Base-by-base conservation (phyloP, 2,797 vertebrate species). In the Rhincodon typus region DNA sequence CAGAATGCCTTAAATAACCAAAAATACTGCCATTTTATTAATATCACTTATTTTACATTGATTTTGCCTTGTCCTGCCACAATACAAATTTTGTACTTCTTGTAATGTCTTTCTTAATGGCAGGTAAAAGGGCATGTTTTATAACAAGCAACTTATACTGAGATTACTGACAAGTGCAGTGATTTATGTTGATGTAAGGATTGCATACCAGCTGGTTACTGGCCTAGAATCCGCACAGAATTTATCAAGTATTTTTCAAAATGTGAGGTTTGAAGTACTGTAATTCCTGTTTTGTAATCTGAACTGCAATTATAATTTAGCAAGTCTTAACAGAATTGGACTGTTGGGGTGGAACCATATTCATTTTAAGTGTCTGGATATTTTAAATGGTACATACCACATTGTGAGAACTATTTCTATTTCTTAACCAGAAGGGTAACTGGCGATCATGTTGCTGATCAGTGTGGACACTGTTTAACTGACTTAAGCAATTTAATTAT, bases 131-230 rank as follows among this genome's bases (percentile, higher is more conserved):
- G 96, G 96, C 30, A 38, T 15, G 3, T 21, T 17, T 96, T 79
- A 88, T 8, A 50, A 94, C 30, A 30, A 74, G 70, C 72, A 77
- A 53, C 94, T 95, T 93, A 57, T 74, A 95, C n/a, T 74, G 94
- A 27, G 70, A 72, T 77, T 77, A 77, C 66, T 69, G 19, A 77
- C 13, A n/a, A 53, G 69, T 77, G 94, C 94, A 77, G 77, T 95
- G 94, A 95, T 95, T 77, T 77, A 27, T 95, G 72, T 94, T 10
- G 42, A 50, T 72, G 70, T 95, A 95, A 70, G 94, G 96, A 97
- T 97, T 97, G 97, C 97, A 96, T 97, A 95, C 98, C 98, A 98
- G 98, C 98, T 98, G 98, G 98, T 97, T 98, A 98, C 98, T 98
- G 98, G 98, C 94, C 27, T 74, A 77, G 74, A 38, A 95, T 95